phyloP scores from a whole-genome alignment of 2,797 vertebrate species.

The Momotus momota region DNA sequence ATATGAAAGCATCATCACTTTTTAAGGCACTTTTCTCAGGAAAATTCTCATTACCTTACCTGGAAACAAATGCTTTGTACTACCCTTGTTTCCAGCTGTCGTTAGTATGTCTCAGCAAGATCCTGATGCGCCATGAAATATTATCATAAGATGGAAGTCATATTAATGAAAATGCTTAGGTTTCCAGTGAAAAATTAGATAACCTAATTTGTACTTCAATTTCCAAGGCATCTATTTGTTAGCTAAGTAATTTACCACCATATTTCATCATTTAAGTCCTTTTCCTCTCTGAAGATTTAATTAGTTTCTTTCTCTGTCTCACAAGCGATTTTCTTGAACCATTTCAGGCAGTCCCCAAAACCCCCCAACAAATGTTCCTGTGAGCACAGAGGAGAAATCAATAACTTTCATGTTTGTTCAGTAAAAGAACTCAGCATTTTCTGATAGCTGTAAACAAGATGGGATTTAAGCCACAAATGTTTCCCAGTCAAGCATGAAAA shows the following conservation, averaged over 20 bases:
- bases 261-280: conserved; percentile 56
- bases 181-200: conserved; percentile 61
- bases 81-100: conserved; percentile 17
- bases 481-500: conserved; percentile 83
- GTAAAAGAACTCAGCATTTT: conserved; percentile 52
- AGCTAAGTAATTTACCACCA: conserved; percentile 34
- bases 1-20: not conserved
- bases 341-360: conserved; percentile 33
- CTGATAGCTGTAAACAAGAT: conserved; percentile 63
- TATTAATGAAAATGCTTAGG: conserved; percentile 47
- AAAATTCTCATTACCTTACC: not conserved
- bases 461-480: conserved; percentile 70
- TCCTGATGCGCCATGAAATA: conserved; percentile 53
- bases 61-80: conserved; percentile 12
- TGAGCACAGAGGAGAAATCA: conserved; percentile 56
- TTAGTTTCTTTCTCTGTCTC: conserved; percentile 59
- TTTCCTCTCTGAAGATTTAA: conserved; percentile 58
- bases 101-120: conserved; percentile 38
- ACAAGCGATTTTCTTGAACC: conserved; percentile 43
- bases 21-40: not conserved
- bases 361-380: conserved; percentile 21
- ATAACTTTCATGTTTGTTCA: conserved; percentile 58
- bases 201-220: conserved; percentile 61
- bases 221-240: conserved; percentile 64
- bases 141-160: conserved; percentile 44